Conservation (phyloP, 35 echinoderm and acorn worm species). For the Apostichopus parvimensis region DNA sequence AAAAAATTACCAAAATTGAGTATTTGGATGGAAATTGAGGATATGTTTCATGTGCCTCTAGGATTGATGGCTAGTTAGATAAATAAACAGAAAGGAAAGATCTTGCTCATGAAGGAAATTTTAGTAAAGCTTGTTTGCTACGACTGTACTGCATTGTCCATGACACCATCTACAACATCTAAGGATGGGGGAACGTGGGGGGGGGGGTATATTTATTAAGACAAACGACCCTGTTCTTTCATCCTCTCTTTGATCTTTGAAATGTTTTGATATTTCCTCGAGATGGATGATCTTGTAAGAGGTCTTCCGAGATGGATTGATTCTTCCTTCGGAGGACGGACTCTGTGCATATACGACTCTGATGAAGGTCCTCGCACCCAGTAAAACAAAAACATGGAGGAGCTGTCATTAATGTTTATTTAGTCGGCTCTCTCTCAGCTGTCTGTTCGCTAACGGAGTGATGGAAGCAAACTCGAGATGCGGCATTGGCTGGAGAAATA, state of each 20-base stretch:
- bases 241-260: not conserved
- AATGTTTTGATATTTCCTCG: slow-evolving; percentile 6
- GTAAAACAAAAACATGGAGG: not conserved
- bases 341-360: not conserved
- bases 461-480: not conserved
- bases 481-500: slow-evolving; percentile 8
- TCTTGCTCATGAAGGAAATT: too few species aligned
- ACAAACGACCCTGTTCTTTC: not conserved
- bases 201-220: not conserved
- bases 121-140: too few species aligned
- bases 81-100: too few species aligned
- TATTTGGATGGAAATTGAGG: too few species aligned
- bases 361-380: not conserved
- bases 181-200: too few species aligned
- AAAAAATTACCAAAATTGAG: too few species aligned
- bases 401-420: slow-evolving; percentile 43
- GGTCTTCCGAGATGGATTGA: not conserved
- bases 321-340: not conserved
- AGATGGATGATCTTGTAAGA: slow-evolving; percentile 6
- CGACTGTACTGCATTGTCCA: too few species aligned
- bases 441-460: slow-evolving; percentile 5
- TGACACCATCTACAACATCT: too few species aligned
- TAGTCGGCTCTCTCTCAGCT: not conserved
- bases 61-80: too few species aligned
- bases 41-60: too few species aligned